Evolutionary conservation across 2,888 invertebrate species (phyloP).

Genomic region (Patella caerulea): DNA sequence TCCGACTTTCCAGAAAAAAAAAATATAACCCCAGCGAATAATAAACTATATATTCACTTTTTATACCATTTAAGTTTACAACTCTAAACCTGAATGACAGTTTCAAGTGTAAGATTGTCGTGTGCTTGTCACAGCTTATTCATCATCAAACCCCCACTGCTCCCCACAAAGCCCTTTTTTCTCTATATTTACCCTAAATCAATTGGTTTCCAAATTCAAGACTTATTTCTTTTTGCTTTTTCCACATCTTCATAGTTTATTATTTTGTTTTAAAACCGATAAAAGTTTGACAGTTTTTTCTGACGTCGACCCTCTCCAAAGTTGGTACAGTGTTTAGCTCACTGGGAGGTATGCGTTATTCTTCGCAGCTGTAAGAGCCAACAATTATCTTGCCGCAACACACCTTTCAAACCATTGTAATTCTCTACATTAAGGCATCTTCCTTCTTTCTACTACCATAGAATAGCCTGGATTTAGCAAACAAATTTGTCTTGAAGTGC

Average conservation of each 20-base stretch:
- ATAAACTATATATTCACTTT: background rate
- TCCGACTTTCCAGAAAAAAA: too few relatives aligned
- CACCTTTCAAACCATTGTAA: constrained; percentile 4
- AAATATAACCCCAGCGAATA: background rate
- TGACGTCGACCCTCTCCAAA: background rate
- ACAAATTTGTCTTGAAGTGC: constrained; percentile 10
- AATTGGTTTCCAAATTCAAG: background rate
- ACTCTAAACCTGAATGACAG: background rate
- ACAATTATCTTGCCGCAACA: constrained; percentile 7
- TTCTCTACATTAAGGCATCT: constrained; percentile 2
- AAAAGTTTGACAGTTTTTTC: constrained; percentile 9
- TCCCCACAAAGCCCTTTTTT: background rate
- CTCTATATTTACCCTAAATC: background rate
- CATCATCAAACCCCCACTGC: background rate
- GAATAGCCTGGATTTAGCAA: constrained; percentile 6
- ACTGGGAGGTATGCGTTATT: constrained; percentile 12
- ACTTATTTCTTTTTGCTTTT: constrained; percentile 10
- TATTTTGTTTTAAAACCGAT: constrained; percentile 9
- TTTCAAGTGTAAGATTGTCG: constrained; percentile 11
- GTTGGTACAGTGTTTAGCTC: constrained; percentile 1
- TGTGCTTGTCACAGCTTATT: constrained; percentile 9
- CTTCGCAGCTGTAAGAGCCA: constrained; percentile 7
- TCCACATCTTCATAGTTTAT: background rate
- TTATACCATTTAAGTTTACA: background rate
- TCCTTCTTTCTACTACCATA: background rate